Conservation (phyloP, 1,140 invertebrate species). For the Lepeophtheirus salmonis region DNA sequence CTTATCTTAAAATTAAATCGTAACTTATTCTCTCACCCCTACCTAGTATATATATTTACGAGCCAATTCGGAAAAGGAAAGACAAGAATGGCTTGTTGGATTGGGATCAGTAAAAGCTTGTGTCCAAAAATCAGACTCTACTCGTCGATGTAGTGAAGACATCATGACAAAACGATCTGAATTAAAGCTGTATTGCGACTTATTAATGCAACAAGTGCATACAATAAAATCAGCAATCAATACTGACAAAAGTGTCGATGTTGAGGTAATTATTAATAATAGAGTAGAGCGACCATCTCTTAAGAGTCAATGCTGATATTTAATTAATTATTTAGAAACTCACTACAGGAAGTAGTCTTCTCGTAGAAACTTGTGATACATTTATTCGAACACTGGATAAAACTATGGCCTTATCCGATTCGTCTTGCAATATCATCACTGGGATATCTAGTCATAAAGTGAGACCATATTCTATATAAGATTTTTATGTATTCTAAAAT, state of each 20-base stretch:
- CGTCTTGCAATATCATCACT: neutral
- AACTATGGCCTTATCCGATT: constrained; percentile 42
- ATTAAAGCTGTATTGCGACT: constrained; percentile 53
- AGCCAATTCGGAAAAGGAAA: constrained; percentile 48
- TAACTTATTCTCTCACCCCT: too few species aligned
- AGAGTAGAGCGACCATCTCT: too few species aligned
- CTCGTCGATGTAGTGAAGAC: constrained; percentile 29
- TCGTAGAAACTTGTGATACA: constrained; percentile 58
- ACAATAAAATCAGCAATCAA: constrained; percentile 14
- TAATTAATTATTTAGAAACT: constrained; percentile 37
- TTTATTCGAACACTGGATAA: constrained; percentile 61
- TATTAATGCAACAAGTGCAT: constrained; percentile 65
- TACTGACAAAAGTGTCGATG: constrained; percentile 11
- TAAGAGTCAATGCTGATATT: constrained; percentile 13
- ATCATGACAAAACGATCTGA: constrained; percentile 56
- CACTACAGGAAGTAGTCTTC: constrained; percentile 48
- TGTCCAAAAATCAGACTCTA: constrained; percentile 14
- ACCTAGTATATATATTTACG: constrained; percentile 40
- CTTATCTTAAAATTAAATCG: too few species aligned
- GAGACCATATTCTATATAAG: too few species aligned
- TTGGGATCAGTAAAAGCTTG: constrained; percentile 59
- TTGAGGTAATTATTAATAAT: constrained; percentile 1
- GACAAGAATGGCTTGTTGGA: constrained; percentile 59
- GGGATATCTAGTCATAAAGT: neutral
- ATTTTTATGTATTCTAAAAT: too few species aligned